Evolutionary conservation across 2,888 invertebrate genomes (phyloP), one percentile per base, ranked within the genome.

Genomic region (Caenorhabditis macrosperma): DNA sequence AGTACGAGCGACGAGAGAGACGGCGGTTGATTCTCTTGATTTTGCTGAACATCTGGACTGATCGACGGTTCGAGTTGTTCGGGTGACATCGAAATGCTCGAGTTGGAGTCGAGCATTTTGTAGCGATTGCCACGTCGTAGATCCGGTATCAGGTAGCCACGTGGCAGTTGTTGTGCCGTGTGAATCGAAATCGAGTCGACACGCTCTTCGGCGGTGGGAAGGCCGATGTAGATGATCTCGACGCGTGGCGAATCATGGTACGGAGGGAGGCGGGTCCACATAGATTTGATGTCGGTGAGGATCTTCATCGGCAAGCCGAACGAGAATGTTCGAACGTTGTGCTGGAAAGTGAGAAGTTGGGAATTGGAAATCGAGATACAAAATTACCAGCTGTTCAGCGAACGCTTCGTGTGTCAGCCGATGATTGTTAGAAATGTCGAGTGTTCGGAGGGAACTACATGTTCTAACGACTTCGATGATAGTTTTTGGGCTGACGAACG

Each of bases 41-140:
- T 24, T 9, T 52, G 22, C 0, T 52, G 52, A 15, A 41, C 48
- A 10, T n/a, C 54, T 17, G 6, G 54, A 24, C 30, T 50, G 41
- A 22, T 66, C 54, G 28, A n/a, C 24, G n/a, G 46, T 3, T 46
- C 46, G n/a, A 20, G 2, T 4, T 20, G 20, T 20, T 46, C 46
- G 9, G n/a, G 17, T 20, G 46, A 17, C 41, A 24, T 10, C 26
- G 59, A 44, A 20, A 50, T 33, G 28, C 28, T 24, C 33, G 38
- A 30, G 4, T 48, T 55, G 1, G 63, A 26, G n/a, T 77, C 71
- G 22, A 78, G 48, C 46, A 84, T 75, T 26, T 84, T 76, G 46
- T 81, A 83, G 4, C 83, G 78, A 68, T 80, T 85, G 41, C 86
- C 86, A n/a, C 82, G 61, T 54, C 86, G 67, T 20, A 86, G 61